Evolutionary conservation across 2,888 invertebrate species (phyloP).

Genomic region (Lasioglossum pauxillum): DNA sequence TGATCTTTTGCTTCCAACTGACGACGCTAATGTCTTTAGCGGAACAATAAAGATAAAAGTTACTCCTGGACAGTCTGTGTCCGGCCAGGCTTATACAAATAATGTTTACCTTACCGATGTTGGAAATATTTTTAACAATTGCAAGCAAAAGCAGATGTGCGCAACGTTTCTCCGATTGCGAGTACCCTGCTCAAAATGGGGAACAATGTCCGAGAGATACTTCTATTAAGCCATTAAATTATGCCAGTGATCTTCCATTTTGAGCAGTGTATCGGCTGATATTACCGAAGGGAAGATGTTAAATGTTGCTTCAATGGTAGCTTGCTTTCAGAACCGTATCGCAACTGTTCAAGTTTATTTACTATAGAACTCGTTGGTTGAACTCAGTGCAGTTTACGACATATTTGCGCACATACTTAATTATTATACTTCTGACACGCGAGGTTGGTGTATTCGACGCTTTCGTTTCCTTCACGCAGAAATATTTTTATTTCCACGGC

Average conservation of each 20-base stretch:
- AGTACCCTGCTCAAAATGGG: slow-evolving; percentile 5
- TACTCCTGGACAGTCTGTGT: not conserved
- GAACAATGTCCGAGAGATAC: not conserved
- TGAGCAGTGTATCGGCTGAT: not conserved
- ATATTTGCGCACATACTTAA: slow-evolving; percentile 8
- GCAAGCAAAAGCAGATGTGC: not conserved
- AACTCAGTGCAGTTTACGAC: slow-evolving; percentile 19
- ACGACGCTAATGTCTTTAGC: not conserved
- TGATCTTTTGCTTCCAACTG: not conserved
- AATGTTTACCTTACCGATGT: not conserved
- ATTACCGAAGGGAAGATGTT: not conserved
- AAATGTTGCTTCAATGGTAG: not conserved
- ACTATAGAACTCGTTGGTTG: not conserved
- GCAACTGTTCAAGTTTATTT: not conserved
- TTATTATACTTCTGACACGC: not conserved
- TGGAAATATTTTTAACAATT: not conserved
- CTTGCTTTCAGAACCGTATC: slow-evolving; percentile 4
- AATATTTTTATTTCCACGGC: slow-evolving; percentile 18
- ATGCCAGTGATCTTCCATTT: not conserved
- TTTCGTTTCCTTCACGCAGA: not conserved
- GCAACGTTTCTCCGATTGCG: not conserved
- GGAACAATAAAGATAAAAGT: not conserved
- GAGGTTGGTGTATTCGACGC: not conserved
- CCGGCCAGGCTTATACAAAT: not conserved
- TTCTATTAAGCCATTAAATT: slow-evolving; percentile 5